Evolutionary conservation across 2,888 invertebrate genomes (phyloP).

Genomic region (Orchesella flavescens): DNA sequence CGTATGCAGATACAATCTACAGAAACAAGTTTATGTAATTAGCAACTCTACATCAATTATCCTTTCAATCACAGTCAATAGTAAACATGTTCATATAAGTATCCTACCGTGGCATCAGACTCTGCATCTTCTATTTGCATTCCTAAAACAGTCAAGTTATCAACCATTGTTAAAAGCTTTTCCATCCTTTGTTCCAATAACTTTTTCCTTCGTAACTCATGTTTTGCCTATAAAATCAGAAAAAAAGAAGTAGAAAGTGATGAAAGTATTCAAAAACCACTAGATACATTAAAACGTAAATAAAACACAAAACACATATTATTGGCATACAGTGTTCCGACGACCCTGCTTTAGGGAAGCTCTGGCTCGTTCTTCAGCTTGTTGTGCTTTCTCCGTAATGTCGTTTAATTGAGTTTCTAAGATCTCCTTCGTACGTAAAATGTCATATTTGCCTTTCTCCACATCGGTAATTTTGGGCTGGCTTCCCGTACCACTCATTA

Average conservation of each 20-base stretch:
- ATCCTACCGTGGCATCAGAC: conserved; percentile 66
- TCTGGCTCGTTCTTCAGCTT: conserved; percentile 54
- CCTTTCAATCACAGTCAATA: too few species aligned
- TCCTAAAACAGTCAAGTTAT: conserved; percentile 65
- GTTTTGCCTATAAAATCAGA: conserved; percentile 60
- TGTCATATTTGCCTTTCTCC: conserved; percentile 69
- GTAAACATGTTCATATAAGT: neutral
- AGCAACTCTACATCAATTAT: too few species aligned
- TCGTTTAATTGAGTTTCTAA: conserved; percentile 64
- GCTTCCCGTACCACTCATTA: conserved; percentile 40
- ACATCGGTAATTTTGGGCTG: conserved; percentile 57
- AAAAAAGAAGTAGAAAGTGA: neutral
- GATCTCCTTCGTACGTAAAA: conserved; percentile 61
- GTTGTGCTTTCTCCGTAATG: conserved; percentile 46
- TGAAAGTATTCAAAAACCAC: too few species aligned
- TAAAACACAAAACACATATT: neutral
- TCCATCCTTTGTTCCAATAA: conserved; percentile 64
- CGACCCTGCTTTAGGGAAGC: conserved; percentile 64
- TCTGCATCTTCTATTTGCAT: conserved; percentile 69
- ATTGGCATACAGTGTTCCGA: conserved; percentile 56
- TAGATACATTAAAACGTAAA: neutral
- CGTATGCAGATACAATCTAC: conserved; percentile 67
- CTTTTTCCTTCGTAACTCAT: conserved; percentile 67
- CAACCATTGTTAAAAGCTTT: conserved; percentile 64
- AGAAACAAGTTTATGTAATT: conserved; percentile 7